A percentile compares a stretch with the other conserved stretches of the same genome.
These are phyloP conservation scores for Zaprionus davidi DNA, from an alignment of 1,140 invertebrate genomes.

Conservation along the genomic window DNA sequence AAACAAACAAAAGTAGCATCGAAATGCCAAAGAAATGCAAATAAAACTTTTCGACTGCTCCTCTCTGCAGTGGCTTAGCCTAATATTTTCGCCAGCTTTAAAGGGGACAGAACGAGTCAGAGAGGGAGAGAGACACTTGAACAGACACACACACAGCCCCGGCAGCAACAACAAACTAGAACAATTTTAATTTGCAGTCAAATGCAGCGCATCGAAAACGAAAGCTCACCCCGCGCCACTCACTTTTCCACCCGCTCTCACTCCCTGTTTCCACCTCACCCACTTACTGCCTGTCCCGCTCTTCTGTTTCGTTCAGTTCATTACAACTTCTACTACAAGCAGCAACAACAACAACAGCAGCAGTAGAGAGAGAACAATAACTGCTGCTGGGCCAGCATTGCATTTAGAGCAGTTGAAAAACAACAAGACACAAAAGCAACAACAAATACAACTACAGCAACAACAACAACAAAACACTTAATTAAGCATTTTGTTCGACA, in stretches of 20 bases:
- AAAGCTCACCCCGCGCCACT: slow-evolving; percentile 29
- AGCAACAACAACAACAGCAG: slow-evolving; percentile 3
- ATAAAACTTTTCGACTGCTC: slow-evolving; percentile 66
- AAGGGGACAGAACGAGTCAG: neutral
- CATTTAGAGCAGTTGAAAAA: slow-evolving; percentile 2
- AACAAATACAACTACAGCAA: slow-evolving; percentile 11
- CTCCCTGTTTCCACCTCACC: neutral
- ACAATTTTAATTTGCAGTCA: slow-evolving; percentile 59
- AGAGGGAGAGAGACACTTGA: neutral
- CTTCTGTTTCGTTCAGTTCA: slow-evolving; percentile 17
- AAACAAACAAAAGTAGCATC: slow-evolving; percentile 48
- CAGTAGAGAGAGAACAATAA: slow-evolving; percentile 15
- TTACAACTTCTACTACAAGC: slow-evolving; percentile 24
- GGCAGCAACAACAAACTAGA: slow-evolving; percentile 22
- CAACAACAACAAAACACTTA: slow-evolving; percentile 43
- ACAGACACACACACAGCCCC: neutral
- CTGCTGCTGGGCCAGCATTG: neutral
- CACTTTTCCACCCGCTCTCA: slow-evolving; percentile 2
- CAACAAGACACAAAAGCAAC: slow-evolving; percentile 4
- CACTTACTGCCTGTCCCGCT: no score
- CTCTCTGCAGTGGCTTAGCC: slow-evolving; percentile 40
- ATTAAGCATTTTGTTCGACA: slow-evolving; percentile 69
- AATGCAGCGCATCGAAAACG: slow-evolving; percentile 51
- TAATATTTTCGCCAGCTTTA: slow-evolving; percentile 38
- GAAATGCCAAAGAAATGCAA: slow-evolving; percentile 76